These are phyloP conservation scores for Chaetorhynchus papuensis DNA, from an alignment of 2,113 vertebrate genomes.

Conservation along the genomic window DNA sequence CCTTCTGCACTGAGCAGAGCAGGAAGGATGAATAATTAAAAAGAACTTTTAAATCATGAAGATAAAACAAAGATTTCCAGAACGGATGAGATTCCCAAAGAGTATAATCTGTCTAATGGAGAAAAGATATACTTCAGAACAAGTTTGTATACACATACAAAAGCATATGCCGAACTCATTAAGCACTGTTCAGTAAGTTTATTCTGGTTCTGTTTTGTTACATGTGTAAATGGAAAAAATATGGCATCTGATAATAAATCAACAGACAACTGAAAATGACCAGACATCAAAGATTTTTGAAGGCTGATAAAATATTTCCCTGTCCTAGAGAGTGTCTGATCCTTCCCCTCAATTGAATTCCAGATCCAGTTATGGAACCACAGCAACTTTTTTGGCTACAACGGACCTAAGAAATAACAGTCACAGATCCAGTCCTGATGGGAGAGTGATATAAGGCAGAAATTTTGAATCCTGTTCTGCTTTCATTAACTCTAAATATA, in stretches of 20 bases:
- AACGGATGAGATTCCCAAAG: not conserved
- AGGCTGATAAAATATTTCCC: not conserved
- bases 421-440: not conserved
- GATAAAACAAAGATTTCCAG: not conserved
- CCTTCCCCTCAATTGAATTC: not conserved
- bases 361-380: not conserved
- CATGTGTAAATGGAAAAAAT: not conserved
- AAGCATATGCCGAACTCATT: not conserved
- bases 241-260: not conserved
- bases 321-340: not conserved
- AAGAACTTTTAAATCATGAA: not conserved
- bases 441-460: not conserved
- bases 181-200: not conserved
- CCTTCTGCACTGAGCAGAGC: not conserved
- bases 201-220: not conserved
- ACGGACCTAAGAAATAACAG: not conserved
- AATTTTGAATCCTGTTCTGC: not conserved
- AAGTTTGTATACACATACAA: not conserved
- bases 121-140: not conserved
- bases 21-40: not conserved
- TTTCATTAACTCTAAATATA: not conserved
- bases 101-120: not conserved
- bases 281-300: not conserved
- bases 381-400: not conserved
- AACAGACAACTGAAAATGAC: not conserved